Evolutionary conservation across 2,888 invertebrate species (phyloP).

Genomic region (Drepana falcataria): DNA sequence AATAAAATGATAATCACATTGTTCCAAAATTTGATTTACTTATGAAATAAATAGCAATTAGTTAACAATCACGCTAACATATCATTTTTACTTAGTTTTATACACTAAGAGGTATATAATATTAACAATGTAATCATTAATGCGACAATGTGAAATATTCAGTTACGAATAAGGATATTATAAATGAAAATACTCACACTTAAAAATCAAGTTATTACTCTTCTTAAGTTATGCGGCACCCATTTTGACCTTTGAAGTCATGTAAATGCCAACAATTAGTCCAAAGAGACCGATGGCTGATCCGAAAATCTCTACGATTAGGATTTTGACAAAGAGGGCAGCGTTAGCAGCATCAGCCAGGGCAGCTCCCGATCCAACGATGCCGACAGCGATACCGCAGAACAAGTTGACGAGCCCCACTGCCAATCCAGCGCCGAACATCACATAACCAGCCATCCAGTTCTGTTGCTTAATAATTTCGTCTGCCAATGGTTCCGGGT

Average conservation of each 20-base stretch:
- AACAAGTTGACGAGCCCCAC: conserved; percentile 97
- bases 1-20: too few species aligned
- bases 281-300: conserved; percentile 99
- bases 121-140: too few species aligned
- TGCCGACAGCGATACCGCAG: conserved; percentile 96
- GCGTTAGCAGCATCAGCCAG: conserved; percentile 98
- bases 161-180: too few species aligned
- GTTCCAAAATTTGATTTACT: too few species aligned
- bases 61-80: too few species aligned
- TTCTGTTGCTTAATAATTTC: conserved; percentile 79
- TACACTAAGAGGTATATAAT: too few species aligned
- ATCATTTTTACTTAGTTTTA: too few species aligned
- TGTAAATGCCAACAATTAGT: conserved; percentile 97
- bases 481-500: conserved; percentile 64
- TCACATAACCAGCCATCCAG: conserved; percentile 92
- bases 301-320: conserved; percentile 99
- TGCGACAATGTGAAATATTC: too few species aligned
- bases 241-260: conserved; percentile 91
- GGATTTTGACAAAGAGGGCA: conserved; percentile 96
- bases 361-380: conserved; percentile 98
- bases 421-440: conserved; percentile 97
- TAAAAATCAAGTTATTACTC: conserved; percentile 52
- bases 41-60: too few species aligned
- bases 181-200: conserved; percentile 56
- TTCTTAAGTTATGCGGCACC: conserved; percentile 79